Conservation (phyloP, 2,113 vertebrate genomes). For the Alethe castanea region DNA sequence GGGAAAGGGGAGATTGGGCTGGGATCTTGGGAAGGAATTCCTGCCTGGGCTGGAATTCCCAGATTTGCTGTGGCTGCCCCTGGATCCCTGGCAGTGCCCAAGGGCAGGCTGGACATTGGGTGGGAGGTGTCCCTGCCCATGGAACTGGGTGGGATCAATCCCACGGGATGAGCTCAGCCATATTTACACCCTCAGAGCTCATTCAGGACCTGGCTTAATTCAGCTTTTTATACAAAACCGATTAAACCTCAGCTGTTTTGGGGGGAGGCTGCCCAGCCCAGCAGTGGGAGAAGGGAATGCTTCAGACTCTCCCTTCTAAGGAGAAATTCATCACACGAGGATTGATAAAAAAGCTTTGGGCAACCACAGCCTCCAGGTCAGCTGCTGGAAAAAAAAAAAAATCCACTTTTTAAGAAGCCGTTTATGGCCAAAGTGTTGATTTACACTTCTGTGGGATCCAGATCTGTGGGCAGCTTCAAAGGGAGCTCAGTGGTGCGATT, state of each 20-base stretch:
- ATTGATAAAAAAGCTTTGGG: neutral
- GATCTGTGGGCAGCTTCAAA: neutral
- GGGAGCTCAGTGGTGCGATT: neutral
- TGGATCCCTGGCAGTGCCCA: neutral
- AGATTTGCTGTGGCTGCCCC: neutral
- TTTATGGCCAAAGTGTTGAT: neutral
- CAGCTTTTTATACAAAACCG: neutral
- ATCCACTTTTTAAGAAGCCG: neutral
- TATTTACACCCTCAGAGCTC: neutral
- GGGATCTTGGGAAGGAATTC: neutral
- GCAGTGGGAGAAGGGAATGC: neutral
- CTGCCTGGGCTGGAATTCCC: neutral
- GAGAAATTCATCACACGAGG: neutral
- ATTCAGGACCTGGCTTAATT: neutral
- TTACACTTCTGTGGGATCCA: neutral
- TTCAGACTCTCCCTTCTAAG: neutral
- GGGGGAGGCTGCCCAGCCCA: neutral
- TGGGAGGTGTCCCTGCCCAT: neutral
- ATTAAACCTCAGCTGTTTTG: neutral
- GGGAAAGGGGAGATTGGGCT: neutral
- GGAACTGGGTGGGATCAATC: neutral
- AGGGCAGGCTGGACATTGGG: fast-evolving
- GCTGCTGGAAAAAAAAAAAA: neutral
- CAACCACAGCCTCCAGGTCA: neutral
- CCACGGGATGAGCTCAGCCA: neutral